Percentiles rank a stretch among this genome's conserved stretches.
Evolutionary conservation across 2,888 invertebrate genomes (phyloP).

Genomic region (Conomelus anceps): DNA sequence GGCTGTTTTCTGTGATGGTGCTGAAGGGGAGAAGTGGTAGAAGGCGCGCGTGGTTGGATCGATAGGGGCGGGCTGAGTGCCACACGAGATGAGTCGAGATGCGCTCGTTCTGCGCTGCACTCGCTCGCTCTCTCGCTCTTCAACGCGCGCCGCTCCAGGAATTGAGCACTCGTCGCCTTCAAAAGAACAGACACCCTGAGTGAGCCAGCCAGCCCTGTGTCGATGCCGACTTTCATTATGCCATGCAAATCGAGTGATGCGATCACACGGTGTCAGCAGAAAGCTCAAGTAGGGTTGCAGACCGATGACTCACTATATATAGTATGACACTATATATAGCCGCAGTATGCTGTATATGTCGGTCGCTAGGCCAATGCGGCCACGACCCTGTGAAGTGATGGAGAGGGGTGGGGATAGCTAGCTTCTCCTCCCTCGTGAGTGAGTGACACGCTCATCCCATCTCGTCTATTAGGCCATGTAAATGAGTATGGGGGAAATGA

Average conservation of each 20-base stretch:
- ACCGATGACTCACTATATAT: background rate
- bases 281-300: background rate
- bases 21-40: background rate
- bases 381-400: background rate
- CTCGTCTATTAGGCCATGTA: background rate
- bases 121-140: background rate
- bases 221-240: background rate
- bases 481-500: background rate
- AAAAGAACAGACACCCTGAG: background rate
- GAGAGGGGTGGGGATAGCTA: background rate
- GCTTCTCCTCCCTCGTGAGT: background rate
- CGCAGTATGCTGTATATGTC: background rate
- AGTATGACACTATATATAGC: background rate
- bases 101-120: too few relatives aligned
- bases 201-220: too few relatives aligned
- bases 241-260: background rate
- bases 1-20: background rate
- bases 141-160: background rate
- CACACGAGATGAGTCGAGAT: background rate
- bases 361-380: background rate
- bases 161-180: background rate
- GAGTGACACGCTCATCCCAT: background rate
- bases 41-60: background rate
- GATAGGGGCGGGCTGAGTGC: background rate
- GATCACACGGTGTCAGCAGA: background rate